These are phyloP conservation scores for Cercopithecus hamlyni DNA, from an alignment of 2,797 vertebrate species.

Conservation along the genomic window DNA sequence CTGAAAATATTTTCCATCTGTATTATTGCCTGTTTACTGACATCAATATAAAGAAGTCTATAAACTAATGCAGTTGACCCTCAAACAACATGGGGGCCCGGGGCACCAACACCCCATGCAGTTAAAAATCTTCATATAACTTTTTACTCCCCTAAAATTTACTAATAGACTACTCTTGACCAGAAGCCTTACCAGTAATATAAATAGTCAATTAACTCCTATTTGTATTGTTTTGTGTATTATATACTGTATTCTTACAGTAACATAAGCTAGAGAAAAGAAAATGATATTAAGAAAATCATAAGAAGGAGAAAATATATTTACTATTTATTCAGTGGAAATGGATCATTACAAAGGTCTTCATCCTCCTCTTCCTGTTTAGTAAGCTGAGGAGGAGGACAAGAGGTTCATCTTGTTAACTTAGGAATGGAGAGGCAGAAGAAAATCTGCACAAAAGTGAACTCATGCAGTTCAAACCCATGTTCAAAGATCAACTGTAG, in stretches of 20 bases:
- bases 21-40: background rate
- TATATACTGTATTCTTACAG: background rate
- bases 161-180: background rate
- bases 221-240: background rate
- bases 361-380: background rate
- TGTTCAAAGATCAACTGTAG: background rate
- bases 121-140: background rate
- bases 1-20: background rate
- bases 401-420: background rate
- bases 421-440: background rate
- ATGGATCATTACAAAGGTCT: background rate
- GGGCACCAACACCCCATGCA: background rate
- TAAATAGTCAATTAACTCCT: background rate
- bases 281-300: background rate
- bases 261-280: background rate
- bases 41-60: slow-evolving; percentile 23
- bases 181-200: background rate
- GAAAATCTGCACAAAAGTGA: background rate
- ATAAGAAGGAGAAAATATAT: background rate
- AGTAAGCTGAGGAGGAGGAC: background rate
- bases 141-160: background rate
- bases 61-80: background rate
- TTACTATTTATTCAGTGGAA: background rate
- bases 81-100: background rate
- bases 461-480: background rate